Percentiles rank a stretch among this genome's conserved stretches.
These are phyloP conservation scores for Menidia beryllina DNA, from an alignment of 2,113 vertebrate genomes.

Conservation along the genomic window DNA sequence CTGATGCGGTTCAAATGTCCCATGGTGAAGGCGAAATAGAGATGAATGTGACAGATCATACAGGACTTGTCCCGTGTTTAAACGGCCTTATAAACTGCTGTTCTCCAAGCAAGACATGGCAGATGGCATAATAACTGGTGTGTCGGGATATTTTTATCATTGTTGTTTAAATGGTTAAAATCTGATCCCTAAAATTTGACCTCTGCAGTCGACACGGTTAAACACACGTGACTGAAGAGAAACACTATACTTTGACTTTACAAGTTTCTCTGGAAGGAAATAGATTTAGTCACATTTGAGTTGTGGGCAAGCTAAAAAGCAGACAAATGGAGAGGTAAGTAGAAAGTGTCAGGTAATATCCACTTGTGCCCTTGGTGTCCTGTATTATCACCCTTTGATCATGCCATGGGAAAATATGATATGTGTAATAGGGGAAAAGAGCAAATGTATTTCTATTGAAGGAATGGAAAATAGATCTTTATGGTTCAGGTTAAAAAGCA, in stretches of 20 bases:
- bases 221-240: slow-evolving; percentile 29
- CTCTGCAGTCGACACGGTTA: slow-evolving; percentile 30
- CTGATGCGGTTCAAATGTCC: slow-evolving; percentile 79
- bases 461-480: slow-evolving; percentile 77
- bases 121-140: slow-evolving; percentile 8
- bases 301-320: slow-evolving; percentile 17
- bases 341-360: slow-evolving; percentile 58
- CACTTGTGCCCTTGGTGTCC: slow-evolving; percentile 50
- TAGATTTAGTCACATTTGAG: slow-evolving; percentile 35
- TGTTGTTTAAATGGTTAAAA: slow-evolving; percentile 44
- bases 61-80: slow-evolving; percentile 61
- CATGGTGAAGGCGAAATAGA: slow-evolving; percentile 73
- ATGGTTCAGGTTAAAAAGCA: slow-evolving; percentile 79
- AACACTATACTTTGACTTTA: slow-evolving; percentile 11
- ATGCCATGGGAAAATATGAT: slow-evolving; percentile 68
- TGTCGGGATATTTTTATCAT: slow-evolving; percentile 29
- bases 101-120: slow-evolving; percentile 33
- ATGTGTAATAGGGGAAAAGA: slow-evolving; percentile 66
- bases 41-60: slow-evolving; percentile 75
- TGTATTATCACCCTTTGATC: slow-evolving; percentile 75
- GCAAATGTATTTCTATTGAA: slow-evolving; percentile 76
- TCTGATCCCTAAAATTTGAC: slow-evolving; percentile 45
- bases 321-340: slow-evolving; percentile 39
- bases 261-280: slow-evolving; percentile 34
- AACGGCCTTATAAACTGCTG: slow-evolving; percentile 61